phyloP scores from a whole-genome alignment of 2,797 vertebrate species.

The Xyrichtys novacula region DNA sequence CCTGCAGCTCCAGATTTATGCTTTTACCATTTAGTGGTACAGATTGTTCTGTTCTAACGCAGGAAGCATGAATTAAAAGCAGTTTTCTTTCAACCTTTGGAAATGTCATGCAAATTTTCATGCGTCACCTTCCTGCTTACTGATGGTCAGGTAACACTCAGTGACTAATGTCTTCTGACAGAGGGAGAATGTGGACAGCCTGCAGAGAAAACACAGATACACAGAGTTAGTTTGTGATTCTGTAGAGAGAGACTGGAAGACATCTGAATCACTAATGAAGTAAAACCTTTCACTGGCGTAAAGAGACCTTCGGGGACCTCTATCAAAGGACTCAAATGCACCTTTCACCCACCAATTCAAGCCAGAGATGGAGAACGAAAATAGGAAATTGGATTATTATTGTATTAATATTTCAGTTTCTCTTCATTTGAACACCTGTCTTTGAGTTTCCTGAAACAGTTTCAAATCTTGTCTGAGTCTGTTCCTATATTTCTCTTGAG shows the following conservation, averaged over 20 bases:
- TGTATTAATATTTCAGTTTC: slow-evolving; percentile 18
- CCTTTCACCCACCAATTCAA: slow-evolving; percentile 11
- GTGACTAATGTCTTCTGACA: slow-evolving; percentile 23
- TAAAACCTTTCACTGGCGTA: background rate
- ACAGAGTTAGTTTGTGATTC: slow-evolving; percentile 18
- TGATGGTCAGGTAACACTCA: slow-evolving; percentile 15
- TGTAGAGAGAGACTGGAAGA: slow-evolving; percentile 1
- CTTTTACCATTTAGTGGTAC: slow-evolving; percentile 10
- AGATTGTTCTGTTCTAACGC: slow-evolving; percentile 24
- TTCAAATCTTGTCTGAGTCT: background rate
- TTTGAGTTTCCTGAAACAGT: slow-evolving; percentile 5
- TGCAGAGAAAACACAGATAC: slow-evolving; percentile 23
- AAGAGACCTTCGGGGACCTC: slow-evolving; percentile 23
- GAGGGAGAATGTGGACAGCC: slow-evolving; percentile 19
- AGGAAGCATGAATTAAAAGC: slow-evolving; percentile 38
- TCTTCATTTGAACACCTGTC: slow-evolving; percentile 2
- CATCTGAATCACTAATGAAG: slow-evolving; percentile 54
- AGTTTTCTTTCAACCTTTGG: slow-evolving; percentile 50
- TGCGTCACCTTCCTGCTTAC: slow-evolving; percentile 9
- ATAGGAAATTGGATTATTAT: slow-evolving; percentile 18
- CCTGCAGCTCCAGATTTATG: background rate
- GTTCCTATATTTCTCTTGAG: background rate
- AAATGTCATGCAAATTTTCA: slow-evolving; percentile 47
- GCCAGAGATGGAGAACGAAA: slow-evolving; percentile 6
- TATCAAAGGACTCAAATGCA: slow-evolving; percentile 10